phyloP scores from a whole-genome alignment of 2,797 vertebrate genomes.

The Eremophila alpestris region DNA sequence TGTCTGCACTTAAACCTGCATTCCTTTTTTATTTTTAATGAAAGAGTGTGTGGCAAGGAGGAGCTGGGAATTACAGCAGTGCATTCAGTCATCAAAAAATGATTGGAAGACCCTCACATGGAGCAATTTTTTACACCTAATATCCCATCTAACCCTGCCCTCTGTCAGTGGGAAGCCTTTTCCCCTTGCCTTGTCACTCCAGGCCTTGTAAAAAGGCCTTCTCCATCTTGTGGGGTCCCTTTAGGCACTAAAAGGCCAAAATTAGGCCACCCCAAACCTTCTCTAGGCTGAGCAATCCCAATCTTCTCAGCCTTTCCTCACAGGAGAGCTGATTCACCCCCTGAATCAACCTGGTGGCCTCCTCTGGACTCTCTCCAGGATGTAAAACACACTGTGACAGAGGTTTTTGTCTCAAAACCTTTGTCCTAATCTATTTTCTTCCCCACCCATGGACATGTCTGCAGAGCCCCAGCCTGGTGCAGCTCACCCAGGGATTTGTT shows the following conservation, averaged over 20 bases:
- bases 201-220: not conserved
- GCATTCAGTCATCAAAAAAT: not conserved
- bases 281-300: not conserved
- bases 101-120: not conserved
- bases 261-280: not conserved
- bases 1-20: not conserved
- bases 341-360: not conserved
- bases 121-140: not conserved
- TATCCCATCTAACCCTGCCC: not conserved
- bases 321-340: not conserved
- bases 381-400: accelerated
- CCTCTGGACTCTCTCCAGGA: not conserved
- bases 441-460: accelerated
- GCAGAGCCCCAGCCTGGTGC: not conserved
- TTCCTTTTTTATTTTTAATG: not conserved
- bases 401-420: not conserved
- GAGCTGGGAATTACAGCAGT: not conserved
- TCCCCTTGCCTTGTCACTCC: not conserved
- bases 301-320: not conserved
- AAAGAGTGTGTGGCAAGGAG: not conserved
- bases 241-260: not conserved
- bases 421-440: not conserved
- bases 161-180: not conserved
- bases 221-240: not conserved
- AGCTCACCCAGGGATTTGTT: not conserved